A percentile compares a stretch with the other conserved stretches of the same genome.
Conservation (phyloP, 2,113 vertebrate genomes). For the Todiramphus saurophagus region DNA sequence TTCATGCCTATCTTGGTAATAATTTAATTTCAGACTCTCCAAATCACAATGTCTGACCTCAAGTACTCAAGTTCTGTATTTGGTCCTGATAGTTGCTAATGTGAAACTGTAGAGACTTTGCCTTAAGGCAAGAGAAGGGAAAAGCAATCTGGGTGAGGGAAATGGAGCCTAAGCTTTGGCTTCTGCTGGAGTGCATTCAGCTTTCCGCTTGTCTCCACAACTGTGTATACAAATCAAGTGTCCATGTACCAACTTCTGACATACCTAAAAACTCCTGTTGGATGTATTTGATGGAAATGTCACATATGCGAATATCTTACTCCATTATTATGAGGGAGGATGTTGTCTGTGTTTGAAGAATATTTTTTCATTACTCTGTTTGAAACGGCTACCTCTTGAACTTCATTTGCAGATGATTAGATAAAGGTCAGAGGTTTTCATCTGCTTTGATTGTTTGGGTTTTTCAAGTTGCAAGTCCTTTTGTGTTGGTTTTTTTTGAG, state of each 20-base stretch:
- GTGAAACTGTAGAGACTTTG: not conserved
- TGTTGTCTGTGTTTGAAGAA: not conserved
- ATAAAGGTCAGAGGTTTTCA: not conserved
- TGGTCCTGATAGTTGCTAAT: not conserved
- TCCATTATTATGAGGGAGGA: not conserved
- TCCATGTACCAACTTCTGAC: not conserved
- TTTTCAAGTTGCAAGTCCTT: not conserved
- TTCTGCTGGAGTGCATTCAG: not conserved
- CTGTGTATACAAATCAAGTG: not conserved
- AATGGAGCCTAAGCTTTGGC: not conserved
- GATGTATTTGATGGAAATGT: not conserved
- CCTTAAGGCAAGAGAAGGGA: not conserved
- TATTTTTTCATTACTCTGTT: not conserved
- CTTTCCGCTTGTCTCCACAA: not conserved
- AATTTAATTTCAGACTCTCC: not conserved
- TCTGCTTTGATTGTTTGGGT: not conserved
- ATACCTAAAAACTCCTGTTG: not conserved
- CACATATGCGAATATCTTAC: not conserved
- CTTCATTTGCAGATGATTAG: not conserved
- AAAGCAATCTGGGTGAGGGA: not conserved
- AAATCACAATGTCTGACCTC: not conserved
- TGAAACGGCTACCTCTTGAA: not conserved
- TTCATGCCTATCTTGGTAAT: not conserved
- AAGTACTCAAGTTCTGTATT: not conserved
- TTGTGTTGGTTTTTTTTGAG: not conserved